Percentiles rank a stretch among this genome's conserved stretches.
Conservation (phyloP, 1,140 invertebrate species). For the Notospermus geniculatus region DNA sequence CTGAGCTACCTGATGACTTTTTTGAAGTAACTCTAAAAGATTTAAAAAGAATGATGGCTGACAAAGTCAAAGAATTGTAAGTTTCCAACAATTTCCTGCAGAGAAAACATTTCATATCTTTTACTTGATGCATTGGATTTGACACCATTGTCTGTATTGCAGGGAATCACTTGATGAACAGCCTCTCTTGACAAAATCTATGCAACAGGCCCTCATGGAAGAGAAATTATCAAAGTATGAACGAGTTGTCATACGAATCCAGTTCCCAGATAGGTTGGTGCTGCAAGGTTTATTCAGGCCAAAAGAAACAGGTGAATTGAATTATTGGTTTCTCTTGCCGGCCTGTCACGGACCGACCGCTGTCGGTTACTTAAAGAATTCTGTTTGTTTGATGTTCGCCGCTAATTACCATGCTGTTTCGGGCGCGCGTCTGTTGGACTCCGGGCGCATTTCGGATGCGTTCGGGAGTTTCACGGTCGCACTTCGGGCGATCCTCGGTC, state of each 20-base stretch:
- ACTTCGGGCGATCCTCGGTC: no score
- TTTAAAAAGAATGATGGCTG: slow-evolving; percentile 68
- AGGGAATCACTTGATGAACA: slow-evolving; percentile 51
- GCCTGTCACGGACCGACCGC: no score
- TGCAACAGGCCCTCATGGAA: slow-evolving; percentile 64
- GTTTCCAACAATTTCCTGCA: slow-evolving; percentile 14
- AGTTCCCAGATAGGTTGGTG: slow-evolving; percentile 77
- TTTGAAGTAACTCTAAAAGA: slow-evolving; percentile 79
- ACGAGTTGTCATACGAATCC: slow-evolving; percentile 71
- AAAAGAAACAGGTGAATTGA: slow-evolving; percentile 61
- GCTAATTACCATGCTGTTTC: no score
- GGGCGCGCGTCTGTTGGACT: no score
- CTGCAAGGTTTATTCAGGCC: slow-evolving; percentile 77
- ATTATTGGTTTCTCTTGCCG: no score
- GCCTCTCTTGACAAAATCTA: slow-evolving; percentile 66
- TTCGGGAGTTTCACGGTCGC: no score
- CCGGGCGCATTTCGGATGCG: no score
- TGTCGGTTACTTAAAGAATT: no score
- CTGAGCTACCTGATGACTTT: slow-evolving; percentile 75
- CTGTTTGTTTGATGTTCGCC: no score
- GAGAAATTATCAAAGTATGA: slow-evolving; percentile 68
- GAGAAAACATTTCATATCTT: slow-evolving; percentile 1
- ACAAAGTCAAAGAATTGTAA: slow-evolving; percentile 65
- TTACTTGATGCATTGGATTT: not conserved
- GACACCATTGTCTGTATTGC: not conserved